These are phyloP conservation scores for Varecia variegata DNA, from an alignment of 2,797 vertebrate genomes.

Conservation along the genomic window DNA sequence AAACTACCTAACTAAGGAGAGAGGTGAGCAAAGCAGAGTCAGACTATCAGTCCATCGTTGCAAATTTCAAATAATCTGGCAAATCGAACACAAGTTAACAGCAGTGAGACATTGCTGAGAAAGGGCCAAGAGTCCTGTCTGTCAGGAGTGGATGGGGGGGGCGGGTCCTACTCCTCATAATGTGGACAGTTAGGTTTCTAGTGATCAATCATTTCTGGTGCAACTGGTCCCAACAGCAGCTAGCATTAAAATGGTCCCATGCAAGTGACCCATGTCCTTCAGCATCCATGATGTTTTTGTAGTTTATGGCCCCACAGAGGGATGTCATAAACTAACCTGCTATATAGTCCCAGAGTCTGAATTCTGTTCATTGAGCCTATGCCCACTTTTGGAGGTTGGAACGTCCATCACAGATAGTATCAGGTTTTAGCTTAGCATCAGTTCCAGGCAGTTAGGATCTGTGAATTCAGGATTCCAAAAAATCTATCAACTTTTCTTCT, in stretches of 20 bases:
- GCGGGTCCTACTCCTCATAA: neutral
- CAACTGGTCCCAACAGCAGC: neutral
- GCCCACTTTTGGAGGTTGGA: neutral
- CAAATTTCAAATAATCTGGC: constrained; percentile 18
- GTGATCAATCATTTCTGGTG: neutral
- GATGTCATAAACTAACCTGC: neutral
- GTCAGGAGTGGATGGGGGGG: neutral
- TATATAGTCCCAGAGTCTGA: neutral
- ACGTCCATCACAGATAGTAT: neutral
- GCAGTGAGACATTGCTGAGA: neutral
- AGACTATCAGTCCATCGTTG: neutral
- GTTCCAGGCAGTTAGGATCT: neutral
- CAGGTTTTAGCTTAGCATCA: neutral
- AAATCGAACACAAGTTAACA: neutral
- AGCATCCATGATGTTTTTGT: neutral
- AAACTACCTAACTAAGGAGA: neutral
- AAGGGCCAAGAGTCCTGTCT: neutral
- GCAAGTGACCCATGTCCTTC: neutral
- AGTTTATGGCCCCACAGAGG: neutral
- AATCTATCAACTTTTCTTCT: neutral
- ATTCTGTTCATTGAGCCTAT: neutral
- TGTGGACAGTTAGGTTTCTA: neutral
- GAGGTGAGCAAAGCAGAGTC: neutral
- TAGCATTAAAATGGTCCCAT: neutral
- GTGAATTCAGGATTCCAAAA: neutral